Evolutionary conservation across 1,140 invertebrate genomes (phyloP), one percentile per base, ranked within the genome.

Genomic region (Drosophila athabasca): DNA sequence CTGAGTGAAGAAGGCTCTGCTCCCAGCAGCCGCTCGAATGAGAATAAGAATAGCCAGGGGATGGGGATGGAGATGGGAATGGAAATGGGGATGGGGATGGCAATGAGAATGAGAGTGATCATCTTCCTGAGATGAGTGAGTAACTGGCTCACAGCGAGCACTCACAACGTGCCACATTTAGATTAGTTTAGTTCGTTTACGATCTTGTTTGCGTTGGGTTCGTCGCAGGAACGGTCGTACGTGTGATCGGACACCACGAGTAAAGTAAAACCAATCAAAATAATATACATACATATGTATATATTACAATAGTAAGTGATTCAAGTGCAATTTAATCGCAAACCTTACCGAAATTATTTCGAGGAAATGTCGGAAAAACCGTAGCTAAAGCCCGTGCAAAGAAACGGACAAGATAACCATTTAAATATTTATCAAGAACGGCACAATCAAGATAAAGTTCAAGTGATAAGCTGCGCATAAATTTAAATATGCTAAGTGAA

Each of bases 401-500:
- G 48, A 62, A 44, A 22, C 45, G 29, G 45, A 70, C 29, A 24
- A 66, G 59, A 22, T 54, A 39, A 44, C 26, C 35, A 61, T 49
- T 45, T 50, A 52, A 19, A 44, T 48, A 62, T 77, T 58, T 62
- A 43, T 57, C 62, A 78, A 76, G 75, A 67, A 72, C 66, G 71
- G 49, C 70, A 62, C 69, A 83, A 79, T 89, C 79, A 88, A 88
- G 76, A 88, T 88, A 83, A 88, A 87, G 79, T 87, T 87, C 78
- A 88, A 76, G 83, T 82, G 83, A 88, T 87, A 88, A 87, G 82
- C 75, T 76, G 79, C 76, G 82, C 75, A 88, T 79, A 79, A 83
- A 87, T 88, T 88, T 88, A 79, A 79, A 87, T 88, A 88, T 79
- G 65, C 76, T 78, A 88, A 82, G 83, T 87, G 78, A 87, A 78